These are phyloP conservation scores for Cydia pomonella DNA, from an alignment of 1,140 invertebrate genomes.

Conservation along the genomic window DNA sequence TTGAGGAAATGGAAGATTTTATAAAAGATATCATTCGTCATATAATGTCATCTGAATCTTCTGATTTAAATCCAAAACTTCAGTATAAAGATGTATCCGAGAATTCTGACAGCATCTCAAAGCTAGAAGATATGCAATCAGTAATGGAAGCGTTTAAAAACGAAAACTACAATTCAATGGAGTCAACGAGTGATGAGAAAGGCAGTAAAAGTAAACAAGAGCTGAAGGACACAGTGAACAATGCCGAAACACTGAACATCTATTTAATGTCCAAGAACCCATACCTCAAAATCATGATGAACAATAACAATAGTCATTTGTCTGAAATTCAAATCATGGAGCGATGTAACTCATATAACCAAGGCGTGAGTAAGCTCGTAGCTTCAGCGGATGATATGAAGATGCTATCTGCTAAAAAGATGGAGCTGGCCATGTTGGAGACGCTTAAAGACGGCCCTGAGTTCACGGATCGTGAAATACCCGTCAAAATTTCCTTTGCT, in stretches of 20 bases:
- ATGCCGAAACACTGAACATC: slow-evolving; percentile 55
- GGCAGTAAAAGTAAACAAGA: slow-evolving; percentile 42
- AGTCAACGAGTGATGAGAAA: slow-evolving; percentile 49
- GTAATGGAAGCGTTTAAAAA: slow-evolving; percentile 59
- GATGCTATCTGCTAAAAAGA: slow-evolving; percentile 56
- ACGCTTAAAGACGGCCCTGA: slow-evolving; percentile 36
- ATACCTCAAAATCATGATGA: slow-evolving; percentile 59
- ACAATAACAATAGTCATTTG: slow-evolving; percentile 50
- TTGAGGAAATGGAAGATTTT: slow-evolving; percentile 64
- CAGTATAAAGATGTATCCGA: neutral
- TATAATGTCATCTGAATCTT: slow-evolving; percentile 57
- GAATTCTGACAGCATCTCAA: slow-evolving; percentile 22
- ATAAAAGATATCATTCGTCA: slow-evolving; percentile 65
- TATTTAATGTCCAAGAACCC: slow-evolving; percentile 48
- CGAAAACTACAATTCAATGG: slow-evolving; percentile 52
- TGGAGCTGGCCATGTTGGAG: slow-evolving; percentile 55
- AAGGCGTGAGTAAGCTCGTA: slow-evolving; percentile 43
- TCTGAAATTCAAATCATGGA: slow-evolving; percentile 67
- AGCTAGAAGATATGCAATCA: slow-evolving; percentile 35
- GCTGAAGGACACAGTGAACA: slow-evolving; percentile 41
- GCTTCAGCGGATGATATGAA: slow-evolving; percentile 66
- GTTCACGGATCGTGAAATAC: slow-evolving; percentile 58
- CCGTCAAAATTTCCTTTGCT: slow-evolving; percentile 59
- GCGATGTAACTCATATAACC: slow-evolving; percentile 15
- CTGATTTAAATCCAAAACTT: slow-evolving; percentile 22